Conservation (phyloP, 2,113 vertebrate species). For the Nanorana parkeri region DNA sequence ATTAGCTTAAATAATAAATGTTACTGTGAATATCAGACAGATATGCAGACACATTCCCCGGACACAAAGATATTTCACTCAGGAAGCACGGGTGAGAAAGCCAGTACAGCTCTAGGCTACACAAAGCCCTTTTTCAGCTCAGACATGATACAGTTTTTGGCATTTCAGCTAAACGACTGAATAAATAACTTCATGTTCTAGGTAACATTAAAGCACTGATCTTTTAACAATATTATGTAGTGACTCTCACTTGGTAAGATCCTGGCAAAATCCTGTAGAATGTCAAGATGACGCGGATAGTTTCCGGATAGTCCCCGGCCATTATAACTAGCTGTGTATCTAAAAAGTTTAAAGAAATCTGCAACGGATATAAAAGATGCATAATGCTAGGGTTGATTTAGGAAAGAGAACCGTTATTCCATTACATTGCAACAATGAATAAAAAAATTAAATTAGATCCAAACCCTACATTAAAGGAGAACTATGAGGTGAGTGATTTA, state of each 20-base stretch:
- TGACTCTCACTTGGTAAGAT: too few relatives aligned
- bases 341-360: not conserved
- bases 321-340: constrained; percentile 17
- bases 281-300: too few relatives aligned
- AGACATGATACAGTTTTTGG: constrained; percentile 13
- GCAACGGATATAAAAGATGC: not conserved
- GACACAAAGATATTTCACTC: constrained; percentile 16
- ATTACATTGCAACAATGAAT: not conserved
- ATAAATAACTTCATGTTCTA: constrained; percentile 35
- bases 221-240: too few relatives aligned
- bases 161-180: constrained; percentile 19
- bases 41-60: not conserved
- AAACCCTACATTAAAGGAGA: too few relatives aligned
- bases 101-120: constrained; percentile 16
- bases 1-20: constrained; percentile 32
- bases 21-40: constrained; percentile 3
- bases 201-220: constrained; percentile 8
- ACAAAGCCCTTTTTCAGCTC: constrained; percentile 8
- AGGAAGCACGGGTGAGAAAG: not conserved
- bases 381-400: not conserved
- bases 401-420: not conserved
- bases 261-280: too few relatives aligned
- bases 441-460: not conserved
- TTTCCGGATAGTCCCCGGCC: not conserved
- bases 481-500: too few relatives aligned